Base-by-base conservation (phyloP, 2,797 vertebrate genomes). In the Astyanax mexicanus region DNA sequence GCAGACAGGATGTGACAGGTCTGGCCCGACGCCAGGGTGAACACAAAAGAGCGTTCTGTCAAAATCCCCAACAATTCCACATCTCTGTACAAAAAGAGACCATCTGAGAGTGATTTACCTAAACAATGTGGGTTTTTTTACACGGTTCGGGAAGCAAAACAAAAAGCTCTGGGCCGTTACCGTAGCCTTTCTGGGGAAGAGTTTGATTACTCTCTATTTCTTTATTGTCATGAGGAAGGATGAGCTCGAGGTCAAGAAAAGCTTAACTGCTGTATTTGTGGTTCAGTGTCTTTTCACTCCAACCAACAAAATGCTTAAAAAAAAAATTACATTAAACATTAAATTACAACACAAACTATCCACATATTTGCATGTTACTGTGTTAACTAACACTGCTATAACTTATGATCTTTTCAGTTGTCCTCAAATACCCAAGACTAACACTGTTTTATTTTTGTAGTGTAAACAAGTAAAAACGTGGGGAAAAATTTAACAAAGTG, bases 61-160 rank as follows among this genome's bases (percentile, higher is more conserved):
- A 95, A 94, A 61, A 88, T 89, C 93, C 92, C 92, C 92, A 96
- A 95, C 92, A 96, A 95, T 95, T 95, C 92, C 92, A 88, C 91
- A 91, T 61, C 81, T 58, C 69, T 71, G 54, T 65, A 52, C 75
- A 70, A 74, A 70, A 74, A 74, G 90, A 91, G 78, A 86, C 90
- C 96, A 98, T 95, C 96, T 97, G 96, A 96, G 95, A 97, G 92
- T 91, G 93, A 96, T 98, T 97, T 96, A 90, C 86, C 84, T 88
- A 89, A 96, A 95, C 95, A 95, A 93, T 95, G 93, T 91, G 67
- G 52, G 8, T 69, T 94, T 93, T 95, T 69, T 94, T 93, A 95
- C 93, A 94, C 95, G 94, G 93, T 94, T 95, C 90, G 92, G 91
- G 92, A 91, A 74, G 85, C 37, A 78, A 86, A 92, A 94, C 81